These are phyloP conservation scores for Triplophysa siluroides DNA, from an alignment of 2,113 vertebrate species.

Conservation along the genomic window DNA sequence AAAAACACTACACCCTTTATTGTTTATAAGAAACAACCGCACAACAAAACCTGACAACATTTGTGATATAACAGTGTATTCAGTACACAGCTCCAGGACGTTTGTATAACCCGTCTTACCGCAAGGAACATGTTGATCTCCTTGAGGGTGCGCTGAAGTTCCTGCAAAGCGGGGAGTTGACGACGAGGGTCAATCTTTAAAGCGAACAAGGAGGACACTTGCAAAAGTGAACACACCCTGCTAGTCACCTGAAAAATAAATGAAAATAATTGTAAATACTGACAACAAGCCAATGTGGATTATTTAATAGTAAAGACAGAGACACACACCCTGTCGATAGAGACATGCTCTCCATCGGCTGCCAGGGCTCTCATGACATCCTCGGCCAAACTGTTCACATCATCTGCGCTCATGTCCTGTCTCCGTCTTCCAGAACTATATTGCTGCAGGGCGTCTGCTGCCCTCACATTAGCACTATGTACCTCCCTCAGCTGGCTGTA, in stretches of 20 bases:
- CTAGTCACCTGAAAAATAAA: slow-evolving; percentile 65
- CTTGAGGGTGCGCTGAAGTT: slow-evolving; percentile 68
- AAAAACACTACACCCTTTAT: no score
- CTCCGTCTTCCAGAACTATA: slow-evolving; percentile 14
- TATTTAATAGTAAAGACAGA: background rate
- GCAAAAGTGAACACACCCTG: slow-evolving; percentile 63
- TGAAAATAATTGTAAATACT: background rate
- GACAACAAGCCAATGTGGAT: background rate
- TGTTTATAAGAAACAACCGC: no score
- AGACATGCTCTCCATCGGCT: slow-evolving; percentile 72
- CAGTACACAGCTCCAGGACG: background rate
- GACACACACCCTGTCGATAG: slow-evolving; percentile 66
- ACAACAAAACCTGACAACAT: no score
- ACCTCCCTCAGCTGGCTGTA: slow-evolving; percentile 69
- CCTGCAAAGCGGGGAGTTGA: slow-evolving; percentile 62
- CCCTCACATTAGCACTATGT: slow-evolving; percentile 65
- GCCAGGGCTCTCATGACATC: slow-evolving; percentile 68
- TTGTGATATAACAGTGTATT: background rate
- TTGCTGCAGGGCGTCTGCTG: slow-evolving; percentile 57
- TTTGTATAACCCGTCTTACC: slow-evolving; percentile 54
- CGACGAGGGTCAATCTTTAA: slow-evolving; percentile 45
- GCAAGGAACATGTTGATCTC: slow-evolving; percentile 75
- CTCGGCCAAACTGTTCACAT: slow-evolving; percentile 64
- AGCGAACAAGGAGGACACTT: slow-evolving; percentile 57
- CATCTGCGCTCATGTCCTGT: slow-evolving; percentile 31